phyloP scores from a whole-genome alignment of 2,797 vertebrate species.

The Darevskia nairensis region DNA sequence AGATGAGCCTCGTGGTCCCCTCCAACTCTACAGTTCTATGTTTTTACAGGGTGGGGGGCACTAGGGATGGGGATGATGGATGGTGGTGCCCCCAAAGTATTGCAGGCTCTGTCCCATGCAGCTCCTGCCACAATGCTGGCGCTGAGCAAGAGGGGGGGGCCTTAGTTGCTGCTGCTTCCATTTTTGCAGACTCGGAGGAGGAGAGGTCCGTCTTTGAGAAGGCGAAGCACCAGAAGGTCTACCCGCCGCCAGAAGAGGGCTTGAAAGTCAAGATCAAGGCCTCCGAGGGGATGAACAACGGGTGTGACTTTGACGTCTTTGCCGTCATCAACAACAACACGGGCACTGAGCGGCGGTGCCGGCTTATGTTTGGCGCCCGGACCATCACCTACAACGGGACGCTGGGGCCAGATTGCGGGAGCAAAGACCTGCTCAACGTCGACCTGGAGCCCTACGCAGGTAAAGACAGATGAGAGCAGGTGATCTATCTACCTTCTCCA shows the following conservation, averaged over 20 bases:
- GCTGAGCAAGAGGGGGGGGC: background rate
- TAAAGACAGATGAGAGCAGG: constrained; percentile 59
- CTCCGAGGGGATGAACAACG: constrained; percentile 83
- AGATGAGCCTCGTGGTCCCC: too few species aligned
- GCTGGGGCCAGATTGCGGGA: constrained; percentile 84
- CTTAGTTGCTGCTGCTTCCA: background rate
- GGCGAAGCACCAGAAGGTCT: constrained; percentile 84
- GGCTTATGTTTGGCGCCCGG: constrained; percentile 85
- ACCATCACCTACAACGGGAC: constrained; percentile 83
- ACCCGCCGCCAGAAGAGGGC: constrained; percentile 71
- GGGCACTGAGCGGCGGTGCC: constrained; percentile 71
- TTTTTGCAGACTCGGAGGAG: constrained; percentile 83
- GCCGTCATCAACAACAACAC: constrained; percentile 85
- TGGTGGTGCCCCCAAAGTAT: too few species aligned
- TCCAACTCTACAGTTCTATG: too few species aligned
- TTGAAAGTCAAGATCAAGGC: constrained; percentile 87
- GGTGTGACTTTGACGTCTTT: constrained; percentile 89
- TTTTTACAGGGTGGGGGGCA: too few species aligned
- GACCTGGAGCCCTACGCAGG: constrained; percentile 82
- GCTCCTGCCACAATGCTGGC: background rate
- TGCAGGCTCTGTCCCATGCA: too few species aligned
- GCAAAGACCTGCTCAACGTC: constrained; percentile 82
- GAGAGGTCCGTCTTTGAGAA: constrained; percentile 86
- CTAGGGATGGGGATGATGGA: too few species aligned
- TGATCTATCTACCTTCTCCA: too few species aligned